phyloP scores from a whole-genome alignment of 2,797 vertebrate genomes.

The Sebastes cheni region DNA sequence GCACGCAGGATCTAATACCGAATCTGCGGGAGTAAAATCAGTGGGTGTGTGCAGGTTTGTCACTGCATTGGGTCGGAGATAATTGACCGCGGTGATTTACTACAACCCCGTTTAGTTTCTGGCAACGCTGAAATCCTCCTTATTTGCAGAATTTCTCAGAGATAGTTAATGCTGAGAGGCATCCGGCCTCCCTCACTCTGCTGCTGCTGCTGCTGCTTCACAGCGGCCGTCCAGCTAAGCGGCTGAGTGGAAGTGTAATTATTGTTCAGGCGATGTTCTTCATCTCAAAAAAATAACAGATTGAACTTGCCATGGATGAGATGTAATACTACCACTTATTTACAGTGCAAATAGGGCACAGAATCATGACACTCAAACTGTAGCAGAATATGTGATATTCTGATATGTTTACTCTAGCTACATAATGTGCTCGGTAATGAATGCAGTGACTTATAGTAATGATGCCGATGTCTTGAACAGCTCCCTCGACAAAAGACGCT shows the following conservation, averaged over 20 bases:
- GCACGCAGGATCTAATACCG: not conserved
- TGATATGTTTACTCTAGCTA: constrained; percentile 17
- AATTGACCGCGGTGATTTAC: constrained; percentile 62
- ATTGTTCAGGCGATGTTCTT: constrained; percentile 46
- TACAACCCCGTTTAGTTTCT: constrained; percentile 49
- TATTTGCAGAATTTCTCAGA: constrained; percentile 64
- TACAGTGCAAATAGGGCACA: constrained; percentile 16
- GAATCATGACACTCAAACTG: constrained; percentile 6
- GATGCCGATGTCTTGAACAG: constrained; percentile 16
- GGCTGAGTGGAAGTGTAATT: constrained; percentile 53
- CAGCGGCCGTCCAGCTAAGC: constrained; percentile 37
- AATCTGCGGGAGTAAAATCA: constrained; percentile 17
- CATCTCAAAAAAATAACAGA: constrained; percentile 24
- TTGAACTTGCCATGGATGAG: not conserved
- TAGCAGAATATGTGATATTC: constrained; percentile 6
- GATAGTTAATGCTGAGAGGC: constrained; percentile 55
- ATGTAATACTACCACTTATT: constrained; percentile 3
- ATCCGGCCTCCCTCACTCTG: constrained; percentile 23
- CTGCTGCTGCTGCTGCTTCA: constrained; percentile 42
- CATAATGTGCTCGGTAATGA: constrained; percentile 33
- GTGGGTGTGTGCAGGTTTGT: constrained; percentile 33
- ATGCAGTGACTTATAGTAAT: constrained; percentile 16
- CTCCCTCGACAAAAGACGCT: constrained; percentile 20
- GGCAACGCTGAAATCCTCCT: constrained; percentile 57
- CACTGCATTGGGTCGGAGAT: constrained; percentile 54